Conservation (phyloP, 2,888 invertebrate species). For the Sphaerophoria rueppellii region DNA sequence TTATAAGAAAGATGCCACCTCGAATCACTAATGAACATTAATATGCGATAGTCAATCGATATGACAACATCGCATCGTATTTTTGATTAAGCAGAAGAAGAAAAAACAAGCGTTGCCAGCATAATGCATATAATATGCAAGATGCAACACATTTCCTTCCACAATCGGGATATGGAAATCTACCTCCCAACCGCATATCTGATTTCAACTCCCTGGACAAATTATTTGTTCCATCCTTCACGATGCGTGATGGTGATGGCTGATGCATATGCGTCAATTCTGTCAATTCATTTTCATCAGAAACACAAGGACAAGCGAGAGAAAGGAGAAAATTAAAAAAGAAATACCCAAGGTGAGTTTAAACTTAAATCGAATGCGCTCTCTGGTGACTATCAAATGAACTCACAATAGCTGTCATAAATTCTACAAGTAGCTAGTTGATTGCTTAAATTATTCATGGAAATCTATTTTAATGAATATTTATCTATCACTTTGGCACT, state of each 20-base stretch:
- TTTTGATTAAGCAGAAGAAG: not conserved
- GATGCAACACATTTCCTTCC: constrained; percentile 34
- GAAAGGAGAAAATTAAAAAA: constrained; percentile 12
- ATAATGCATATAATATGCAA: constrained; percentile 36
- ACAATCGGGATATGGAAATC: constrained; percentile 44
- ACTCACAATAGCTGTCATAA: constrained; percentile 65
- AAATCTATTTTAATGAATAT: constrained; percentile 67
- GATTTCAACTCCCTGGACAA: constrained; percentile 64
- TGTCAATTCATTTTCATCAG: constrained; percentile 53
- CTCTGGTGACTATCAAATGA: constrained; percentile 36
- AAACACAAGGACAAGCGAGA: not conserved
- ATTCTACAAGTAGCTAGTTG: constrained; percentile 63
- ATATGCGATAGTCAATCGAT: constrained; percentile 69
- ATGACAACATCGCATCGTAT: constrained; percentile 52
- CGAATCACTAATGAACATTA: constrained; percentile 70
- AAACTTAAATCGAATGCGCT: constrained; percentile 40
- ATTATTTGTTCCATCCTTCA: constrained; percentile 13
- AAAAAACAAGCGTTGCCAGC: constrained; percentile 31
- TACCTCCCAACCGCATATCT: constrained; percentile 45
- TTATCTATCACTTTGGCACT: constrained; percentile 63
- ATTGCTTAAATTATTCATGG: constrained; percentile 72
- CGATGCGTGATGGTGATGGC: constrained; percentile 29
- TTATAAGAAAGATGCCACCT: constrained; percentile 68
- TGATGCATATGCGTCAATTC: constrained; percentile 55
- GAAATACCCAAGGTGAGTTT: constrained; percentile 24